Conservation (phyloP, 92 coral and sea anemone genomes). For the Blastomussa wellsi region DNA sequence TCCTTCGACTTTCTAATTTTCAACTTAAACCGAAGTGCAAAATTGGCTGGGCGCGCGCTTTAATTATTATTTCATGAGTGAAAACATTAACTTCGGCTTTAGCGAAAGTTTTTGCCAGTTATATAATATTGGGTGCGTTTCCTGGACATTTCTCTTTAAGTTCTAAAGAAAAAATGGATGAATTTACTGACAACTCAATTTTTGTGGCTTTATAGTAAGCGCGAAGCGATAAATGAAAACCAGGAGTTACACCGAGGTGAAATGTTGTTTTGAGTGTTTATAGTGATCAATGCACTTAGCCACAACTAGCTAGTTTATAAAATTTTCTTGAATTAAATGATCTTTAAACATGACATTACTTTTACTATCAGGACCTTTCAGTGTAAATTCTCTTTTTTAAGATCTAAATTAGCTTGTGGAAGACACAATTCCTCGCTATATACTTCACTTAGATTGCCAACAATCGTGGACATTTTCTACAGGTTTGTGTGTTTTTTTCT, state of each 20-base stretch:
- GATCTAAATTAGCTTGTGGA: not conserved
- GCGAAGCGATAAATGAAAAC: slow-evolving; percentile 12
- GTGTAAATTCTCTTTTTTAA: not conserved
- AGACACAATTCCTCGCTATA: slow-evolving; percentile 1
- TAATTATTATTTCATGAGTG: too few species aligned
- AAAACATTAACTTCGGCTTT: too few species aligned
- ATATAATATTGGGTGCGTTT: too few species aligned
- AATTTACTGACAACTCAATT: not conserved
- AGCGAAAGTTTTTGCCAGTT: too few species aligned
- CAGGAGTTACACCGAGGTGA: slow-evolving; percentile 18
- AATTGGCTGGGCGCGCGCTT: too few species aligned
- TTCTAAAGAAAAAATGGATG: not conserved
- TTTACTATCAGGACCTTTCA: not conserved
- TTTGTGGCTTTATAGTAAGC: slow-evolving; percentile 16
- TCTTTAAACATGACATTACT: slow-evolving; percentile 4
- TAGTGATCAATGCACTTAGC: not conserved
- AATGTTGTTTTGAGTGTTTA: not conserved
- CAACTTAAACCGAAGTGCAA: too few species aligned
- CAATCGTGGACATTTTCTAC: not conserved
- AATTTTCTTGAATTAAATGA: not conserved
- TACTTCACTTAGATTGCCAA: slow-evolving; percentile 16
- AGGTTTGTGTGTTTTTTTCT: not conserved
- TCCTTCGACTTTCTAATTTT: too few species aligned
- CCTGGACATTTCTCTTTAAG: not conserved
- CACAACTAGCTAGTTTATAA: too few species aligned